phyloP scores from a whole-genome alignment of 2,888 invertebrate species.

The Piscicola geometra region DNA sequence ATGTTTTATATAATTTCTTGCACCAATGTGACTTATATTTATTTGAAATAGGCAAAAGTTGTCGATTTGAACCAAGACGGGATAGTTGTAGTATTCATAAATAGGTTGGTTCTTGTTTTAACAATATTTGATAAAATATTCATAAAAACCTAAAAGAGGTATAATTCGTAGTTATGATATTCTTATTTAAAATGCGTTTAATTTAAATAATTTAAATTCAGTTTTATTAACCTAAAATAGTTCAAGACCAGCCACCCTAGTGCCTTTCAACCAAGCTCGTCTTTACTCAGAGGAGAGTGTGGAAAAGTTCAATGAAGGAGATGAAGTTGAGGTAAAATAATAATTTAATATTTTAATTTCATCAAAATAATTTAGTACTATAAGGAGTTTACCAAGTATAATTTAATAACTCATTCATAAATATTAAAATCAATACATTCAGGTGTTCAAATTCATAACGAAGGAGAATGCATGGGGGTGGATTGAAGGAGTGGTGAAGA shows the following conservation, averaged over 20 bases:
- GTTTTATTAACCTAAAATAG: conserved; percentile 59
- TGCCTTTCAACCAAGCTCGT: conserved; percentile 83
- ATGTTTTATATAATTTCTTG: neutral
- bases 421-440: conserved; percentile 2
- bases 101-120: conserved; percentile 31
- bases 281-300: conserved; percentile 77
- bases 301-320: conserved; percentile 73
- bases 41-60: conserved; percentile 29
- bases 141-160: no score
- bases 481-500: conserved; percentile 92
- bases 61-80: conserved; percentile 25
- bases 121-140: no score
- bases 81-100: conserved; percentile 27
- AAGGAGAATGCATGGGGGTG: conserved; percentile 88
- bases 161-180: no score
- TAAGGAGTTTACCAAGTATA: neutral
- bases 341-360: neutral
- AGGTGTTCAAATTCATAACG: conserved; percentile 78
- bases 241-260: conserved; percentile 88
- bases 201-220: neutral
- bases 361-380: neutral
- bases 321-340: conserved; percentile 72
- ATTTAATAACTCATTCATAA: neutral
- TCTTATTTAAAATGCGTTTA: no score
- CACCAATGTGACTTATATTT: conserved; percentile 11